Evolutionary conservation across 2,797 vertebrate species (phyloP), one percentile per base, ranked within the genome.

Genomic region (Allobates femoralis): DNA sequence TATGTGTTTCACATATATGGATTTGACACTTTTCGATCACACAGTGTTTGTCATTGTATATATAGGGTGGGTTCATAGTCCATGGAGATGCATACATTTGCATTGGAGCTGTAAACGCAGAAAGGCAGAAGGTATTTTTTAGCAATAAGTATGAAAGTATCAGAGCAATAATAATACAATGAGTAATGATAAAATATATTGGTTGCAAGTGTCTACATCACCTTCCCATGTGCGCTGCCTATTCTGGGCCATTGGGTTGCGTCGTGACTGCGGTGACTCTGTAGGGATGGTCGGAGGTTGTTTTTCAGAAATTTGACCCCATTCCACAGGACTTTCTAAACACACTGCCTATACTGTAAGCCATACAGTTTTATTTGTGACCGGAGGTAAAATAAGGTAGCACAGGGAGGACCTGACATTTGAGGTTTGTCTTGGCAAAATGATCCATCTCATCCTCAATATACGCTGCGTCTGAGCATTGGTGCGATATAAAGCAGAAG

Each of bases 321-420:
- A 69, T 21, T 81, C 79, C 67, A 60, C 51, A 60, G 37, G 32
- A 58, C 67, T 83, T 71, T 23, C 58, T 83, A 83, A 83, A 73
- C 81, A 83, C 67, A 73, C 67, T 58, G 53, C 67, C 69, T 74
- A 83, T 83, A 83, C 66, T 74, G 81, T 74, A 56, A 73, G 81
- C 67, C 66, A 83, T 83, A 83, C 67, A 83, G 81, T 55, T 83
- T 73, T 83, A 83, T 83, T 83, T 83, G 81, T 37, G 81, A 83
- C 81, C n/a, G 56, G 81, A 74, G 81, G 51, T 83, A 83, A 83
- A 83, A 83, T 74, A 74, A 83, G 81, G 81, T 83, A 73, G 67
- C 67, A 74, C 55, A 83, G 81, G 81, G 81, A 83, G 81, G 81
- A 83, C 67, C 81, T 83, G 81, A 83, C 81, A 83, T 83, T 83